Evolutionary conservation across 2,797 vertebrate species (phyloP), one percentile per base, ranked within the genome.

Genomic region (Yasuhikotakia modesta): DNA sequence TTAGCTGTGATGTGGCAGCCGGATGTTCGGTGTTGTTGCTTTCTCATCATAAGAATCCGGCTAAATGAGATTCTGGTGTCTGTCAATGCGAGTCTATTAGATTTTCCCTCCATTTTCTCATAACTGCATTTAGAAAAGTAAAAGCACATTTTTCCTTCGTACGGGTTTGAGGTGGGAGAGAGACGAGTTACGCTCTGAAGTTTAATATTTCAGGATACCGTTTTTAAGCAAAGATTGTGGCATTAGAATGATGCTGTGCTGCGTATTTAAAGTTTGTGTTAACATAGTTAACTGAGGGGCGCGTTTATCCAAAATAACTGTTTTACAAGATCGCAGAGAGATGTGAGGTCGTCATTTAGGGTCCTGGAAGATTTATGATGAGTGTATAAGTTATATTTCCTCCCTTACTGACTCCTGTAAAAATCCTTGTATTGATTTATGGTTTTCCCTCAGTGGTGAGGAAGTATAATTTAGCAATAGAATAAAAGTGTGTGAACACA

Each of bases 391-490:
- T 57, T 60, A 66, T 68, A 67, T 68, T 68, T 57, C 22, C 21
- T 24, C 13, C 22, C 21, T 57, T 21, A n/a, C n/a, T n/a, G 22
- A 12, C 55, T 76, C 13, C 19, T 32, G 65, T 35, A 64, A 30
- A 16, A 30, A 60, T 69, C 48, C 30, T 10, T 60, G 39, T 76
- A 14, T 60, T 58, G 64, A 76, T 58, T 67, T 67, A 76, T 58
- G 39, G 7, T 55, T 22, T 35, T 68, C 24, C 32, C 32, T 66
- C 66, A 17, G 50, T 75, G 2, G 30, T 16, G 24, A 76, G 74
- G 74, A 76, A 69, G 65, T 50, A 65, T 76, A 76, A 69, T 76
- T 53, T 68, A 68, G 65, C 53, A 69, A 69, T 19, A 32, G 64
- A 68, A 76, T 48, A 52, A 43, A 39, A 60, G 64, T 69, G 30